phyloP scores from a whole-genome alignment of 2,888 invertebrate genomes.

The Pollenia angustigena region DNA sequence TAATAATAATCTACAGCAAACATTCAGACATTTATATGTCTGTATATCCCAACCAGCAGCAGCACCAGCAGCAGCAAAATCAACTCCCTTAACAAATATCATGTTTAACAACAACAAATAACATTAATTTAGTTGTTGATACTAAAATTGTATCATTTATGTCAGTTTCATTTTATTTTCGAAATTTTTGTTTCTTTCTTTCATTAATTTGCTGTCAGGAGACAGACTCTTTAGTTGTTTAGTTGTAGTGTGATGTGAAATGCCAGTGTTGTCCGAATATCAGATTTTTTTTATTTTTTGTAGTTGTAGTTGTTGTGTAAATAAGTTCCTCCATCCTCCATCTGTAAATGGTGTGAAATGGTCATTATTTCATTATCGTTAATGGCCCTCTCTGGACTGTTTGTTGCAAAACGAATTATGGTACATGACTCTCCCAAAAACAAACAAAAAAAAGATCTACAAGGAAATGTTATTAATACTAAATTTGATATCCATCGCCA shows the following conservation, averaged over 20 bases:
- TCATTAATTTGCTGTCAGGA: conserved; percentile 16
- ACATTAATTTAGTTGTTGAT: conserved; percentile 72
- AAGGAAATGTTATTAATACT: conserved; percentile 72
- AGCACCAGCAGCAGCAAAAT: conserved; percentile 38
- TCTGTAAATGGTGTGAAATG: conserved; percentile 70
- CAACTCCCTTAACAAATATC: conserved; percentile 68
- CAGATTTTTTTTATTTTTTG: neutral
- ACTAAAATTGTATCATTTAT: conserved; percentile 66
- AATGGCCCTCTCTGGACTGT: conserved; percentile 49
- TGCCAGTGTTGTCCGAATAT: neutral
- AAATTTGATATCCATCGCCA: conserved; percentile 62
- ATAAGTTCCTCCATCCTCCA: conserved; percentile 35
- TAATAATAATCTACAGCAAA: neutral
- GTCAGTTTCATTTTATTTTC: conserved; percentile 64
- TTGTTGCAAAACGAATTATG: conserved; percentile 7
- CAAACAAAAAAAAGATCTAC: conserved; percentile 18
- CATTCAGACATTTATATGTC: neutral
- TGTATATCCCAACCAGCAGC: neutral
- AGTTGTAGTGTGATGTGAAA: neutral
- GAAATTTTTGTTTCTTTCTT: conserved; percentile 25
- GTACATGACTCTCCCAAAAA: conserved; percentile 8
- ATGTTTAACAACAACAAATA: conserved; percentile 70
- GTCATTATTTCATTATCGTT: conserved; percentile 73
- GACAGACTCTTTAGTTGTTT: conserved; percentile 1
- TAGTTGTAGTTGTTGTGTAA: conserved; percentile 1